Percentiles rank a stretch among this genome's conserved stretches.
These are phyloP conservation scores for Chymomyza caudatula DNA, from an alignment of 2,888 invertebrate species.

Conservation along the genomic window DNA sequence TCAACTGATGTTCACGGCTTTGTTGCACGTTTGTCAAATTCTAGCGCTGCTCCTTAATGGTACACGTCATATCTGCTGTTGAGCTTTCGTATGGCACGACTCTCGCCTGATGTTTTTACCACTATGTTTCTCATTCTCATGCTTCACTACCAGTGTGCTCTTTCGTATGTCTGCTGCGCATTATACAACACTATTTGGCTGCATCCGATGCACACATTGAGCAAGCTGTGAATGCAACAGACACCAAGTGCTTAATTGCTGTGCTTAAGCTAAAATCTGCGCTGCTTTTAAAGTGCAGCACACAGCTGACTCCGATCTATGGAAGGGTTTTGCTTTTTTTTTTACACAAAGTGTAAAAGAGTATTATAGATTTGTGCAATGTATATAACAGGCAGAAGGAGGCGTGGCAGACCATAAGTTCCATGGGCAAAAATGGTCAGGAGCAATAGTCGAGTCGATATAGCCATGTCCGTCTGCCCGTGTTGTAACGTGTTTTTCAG, in stretches of 20 bases:
- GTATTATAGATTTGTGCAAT: too few species aligned
- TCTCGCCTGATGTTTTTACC: neutral
- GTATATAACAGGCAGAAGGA: too few species aligned
- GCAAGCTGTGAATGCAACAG: neutral
- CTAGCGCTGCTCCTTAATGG: neutral
- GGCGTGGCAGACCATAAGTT: too few species aligned
- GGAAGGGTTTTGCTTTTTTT: neutral
- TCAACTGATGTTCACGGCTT: neutral
- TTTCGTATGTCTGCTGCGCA: neutral
- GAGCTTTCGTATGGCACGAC: neutral
- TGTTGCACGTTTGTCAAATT: neutral
- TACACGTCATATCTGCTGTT: neutral
- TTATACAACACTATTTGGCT: neutral
- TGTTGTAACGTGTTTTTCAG: too few species aligned
- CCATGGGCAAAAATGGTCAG: too few species aligned
- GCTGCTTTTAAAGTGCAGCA: neutral
- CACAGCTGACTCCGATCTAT: constrained; percentile 5
- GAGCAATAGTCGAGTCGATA: too few species aligned
- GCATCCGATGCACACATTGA: neutral
- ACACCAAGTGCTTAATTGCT: neutral
- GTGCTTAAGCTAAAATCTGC: constrained; percentile 3
- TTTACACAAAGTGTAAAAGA: too few species aligned
- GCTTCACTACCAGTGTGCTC: neutral
- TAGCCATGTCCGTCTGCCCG: too few species aligned
- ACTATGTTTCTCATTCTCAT: neutral